These are phyloP conservation scores for Syngnathus typhle DNA, from an alignment of 2,113 vertebrate genomes.

Conservation along the genomic window DNA sequence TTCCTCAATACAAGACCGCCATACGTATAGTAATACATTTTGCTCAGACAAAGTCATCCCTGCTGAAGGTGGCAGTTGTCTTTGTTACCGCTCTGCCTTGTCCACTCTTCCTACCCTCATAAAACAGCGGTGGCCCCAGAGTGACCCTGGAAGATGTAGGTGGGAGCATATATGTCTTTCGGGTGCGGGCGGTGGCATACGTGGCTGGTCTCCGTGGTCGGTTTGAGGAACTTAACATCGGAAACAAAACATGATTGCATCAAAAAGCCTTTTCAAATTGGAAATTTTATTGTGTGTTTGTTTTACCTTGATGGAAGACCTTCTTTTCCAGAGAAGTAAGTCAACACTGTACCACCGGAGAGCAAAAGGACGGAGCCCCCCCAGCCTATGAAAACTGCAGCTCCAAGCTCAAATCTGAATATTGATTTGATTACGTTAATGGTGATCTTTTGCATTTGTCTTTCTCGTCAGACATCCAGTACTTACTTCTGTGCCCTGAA, in stretches of 20 bases:
- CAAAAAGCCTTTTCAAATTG: not conserved
- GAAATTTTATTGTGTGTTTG: not conserved
- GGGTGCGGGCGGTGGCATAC: slow-evolving; percentile 41
- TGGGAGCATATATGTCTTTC: slow-evolving; percentile 53
- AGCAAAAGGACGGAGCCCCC: slow-evolving; percentile 86
- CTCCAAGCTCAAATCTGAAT: slow-evolving; percentile 82
- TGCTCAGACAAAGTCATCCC: slow-evolving; percentile 82
- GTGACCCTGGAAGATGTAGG: slow-evolving; percentile 39
- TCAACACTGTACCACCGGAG: slow-evolving; percentile 78
- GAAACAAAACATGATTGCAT: not conserved
- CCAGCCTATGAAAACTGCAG: slow-evolving; percentile 91
- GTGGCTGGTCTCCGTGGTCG: slow-evolving; percentile 19
- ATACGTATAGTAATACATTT: not conserved
- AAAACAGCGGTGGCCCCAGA: slow-evolving; percentile 42
- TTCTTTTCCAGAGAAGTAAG: slow-evolving; percentile 72
- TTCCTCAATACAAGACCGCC: not conserved
- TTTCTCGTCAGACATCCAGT: not conserved
- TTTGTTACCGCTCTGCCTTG: slow-evolving; percentile 10
- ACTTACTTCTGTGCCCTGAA: slow-evolving; percentile 86
- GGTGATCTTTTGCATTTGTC: not conserved
- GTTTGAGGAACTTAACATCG: slow-evolving; percentile 33
- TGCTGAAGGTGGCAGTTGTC: slow-evolving; percentile 62
- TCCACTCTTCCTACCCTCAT: slow-evolving; percentile 37
- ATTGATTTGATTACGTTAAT: not conserved
- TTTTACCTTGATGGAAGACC: slow-evolving; percentile 44